Evolutionary conservation across 2,888 invertebrate species (phyloP).

Genomic region (Gnatocerus cornutus): DNA sequence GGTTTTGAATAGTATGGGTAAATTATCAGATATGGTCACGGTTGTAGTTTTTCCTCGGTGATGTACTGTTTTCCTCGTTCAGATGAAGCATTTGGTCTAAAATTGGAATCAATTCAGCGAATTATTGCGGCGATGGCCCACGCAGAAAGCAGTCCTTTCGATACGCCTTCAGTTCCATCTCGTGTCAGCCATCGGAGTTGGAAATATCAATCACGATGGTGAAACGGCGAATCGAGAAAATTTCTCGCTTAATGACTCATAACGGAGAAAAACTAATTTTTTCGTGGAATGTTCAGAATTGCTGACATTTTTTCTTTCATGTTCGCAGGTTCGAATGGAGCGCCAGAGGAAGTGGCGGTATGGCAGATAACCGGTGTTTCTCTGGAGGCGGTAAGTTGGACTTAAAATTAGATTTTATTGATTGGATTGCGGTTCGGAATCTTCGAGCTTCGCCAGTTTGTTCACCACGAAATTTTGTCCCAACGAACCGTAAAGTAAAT

Average conservation of each 20-base stretch:
- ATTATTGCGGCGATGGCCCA: slow-evolving; percentile 24
- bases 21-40: slow-evolving; percentile 2
- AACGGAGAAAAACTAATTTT: slow-evolving; percentile 8
- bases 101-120: slow-evolving; percentile 31
- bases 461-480: slow-evolving; percentile 15
- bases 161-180: slow-evolving; percentile 23
- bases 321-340: slow-evolving; percentile 75
- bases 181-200: slow-evolving; percentile 23
- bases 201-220: slow-evolving; percentile 17
- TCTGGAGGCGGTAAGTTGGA: slow-evolving; percentile 81
- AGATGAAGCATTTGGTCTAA: slow-evolving; percentile 6
- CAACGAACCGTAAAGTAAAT: slow-evolving; percentile 9
- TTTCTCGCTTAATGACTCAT: slow-evolving; percentile 6
- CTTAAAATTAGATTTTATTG: slow-evolving; percentile 49
- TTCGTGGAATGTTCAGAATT: slow-evolving; percentile 4
- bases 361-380: slow-evolving; percentile 88
- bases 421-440: slow-evolving; percentile 44
- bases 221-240: slow-evolving; percentile 14
- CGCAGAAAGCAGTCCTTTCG: slow-evolving; percentile 4
- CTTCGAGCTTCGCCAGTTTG: slow-evolving; percentile 28
- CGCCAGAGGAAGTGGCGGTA: slow-evolving; percentile 77
- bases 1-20: background rate
- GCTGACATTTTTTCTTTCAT: slow-evolving; percentile 29
- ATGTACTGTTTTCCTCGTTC: background rate
- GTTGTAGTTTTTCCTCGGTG: background rate